phyloP scores from a whole-genome alignment of 2,888 invertebrate species.

The Hyposoter didymator region DNA sequence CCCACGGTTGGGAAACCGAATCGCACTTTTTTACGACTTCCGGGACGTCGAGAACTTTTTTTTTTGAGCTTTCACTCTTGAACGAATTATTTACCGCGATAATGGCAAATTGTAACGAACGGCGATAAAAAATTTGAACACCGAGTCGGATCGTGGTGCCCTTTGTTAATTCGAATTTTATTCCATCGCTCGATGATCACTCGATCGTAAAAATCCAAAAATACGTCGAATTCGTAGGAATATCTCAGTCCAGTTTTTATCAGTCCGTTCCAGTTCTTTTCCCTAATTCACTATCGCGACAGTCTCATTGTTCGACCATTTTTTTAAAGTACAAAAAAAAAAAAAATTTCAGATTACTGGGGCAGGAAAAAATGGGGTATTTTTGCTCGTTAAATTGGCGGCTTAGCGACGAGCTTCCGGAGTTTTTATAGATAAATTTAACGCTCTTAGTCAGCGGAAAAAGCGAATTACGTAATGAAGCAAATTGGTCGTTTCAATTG shows the following conservation, averaged over 20 bases:
- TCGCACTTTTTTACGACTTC: no score
- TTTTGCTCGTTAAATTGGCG: neutral
- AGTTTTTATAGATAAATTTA: constrained; percentile 13
- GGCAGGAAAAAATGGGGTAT: neutral
- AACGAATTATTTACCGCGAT: no score
- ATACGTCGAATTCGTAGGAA: neutral
- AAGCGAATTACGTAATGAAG: constrained; percentile 11
- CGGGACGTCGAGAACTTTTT: no score
- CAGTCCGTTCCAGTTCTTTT: neutral
- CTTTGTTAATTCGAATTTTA: no score
- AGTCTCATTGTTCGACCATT: neutral
- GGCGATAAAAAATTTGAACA: no score
- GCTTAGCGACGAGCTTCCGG: constrained; percentile 1
- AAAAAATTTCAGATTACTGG: neutral
- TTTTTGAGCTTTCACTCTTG: no score
- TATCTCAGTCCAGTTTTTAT: neutral
- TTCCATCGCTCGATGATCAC: no score
- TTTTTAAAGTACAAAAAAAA: neutral
- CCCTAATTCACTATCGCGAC: neutral
- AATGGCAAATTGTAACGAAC: no score
- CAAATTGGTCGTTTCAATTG: constrained; percentile 3
- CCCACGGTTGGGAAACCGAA: no score
- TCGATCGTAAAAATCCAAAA: no score
- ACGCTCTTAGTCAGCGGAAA: constrained; percentile 16
- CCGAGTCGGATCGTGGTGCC: no score